These are phyloP conservation scores for Chromoteleia sp. DNA, from an alignment of 2,888 invertebrate genomes.

Conservation along the genomic window DNA sequence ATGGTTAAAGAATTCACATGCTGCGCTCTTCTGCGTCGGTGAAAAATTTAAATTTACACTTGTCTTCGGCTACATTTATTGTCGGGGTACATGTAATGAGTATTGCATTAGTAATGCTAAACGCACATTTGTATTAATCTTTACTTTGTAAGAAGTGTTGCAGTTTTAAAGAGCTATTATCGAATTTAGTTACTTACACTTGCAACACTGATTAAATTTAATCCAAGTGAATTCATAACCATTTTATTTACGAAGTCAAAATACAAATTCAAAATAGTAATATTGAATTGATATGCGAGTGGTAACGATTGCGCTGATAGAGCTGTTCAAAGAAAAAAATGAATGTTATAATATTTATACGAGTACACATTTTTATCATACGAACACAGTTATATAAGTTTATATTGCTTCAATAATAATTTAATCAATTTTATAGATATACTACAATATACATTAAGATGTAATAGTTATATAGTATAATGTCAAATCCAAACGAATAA, in stretches of 20 bases:
- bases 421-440: no score
- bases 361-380: neutral
- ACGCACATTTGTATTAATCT: slow-evolving; percentile 5
- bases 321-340: neutral
- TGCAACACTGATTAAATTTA: neutral
- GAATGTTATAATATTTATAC: neutral
- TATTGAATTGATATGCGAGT: slow-evolving; percentile 1
- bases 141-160: neutral
- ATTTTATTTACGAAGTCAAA: slow-evolving; percentile 1
- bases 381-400: neutral
- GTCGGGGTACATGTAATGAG: slow-evolving; percentile 16
- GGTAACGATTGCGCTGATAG: neutral
- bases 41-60: slow-evolving; percentile 18
- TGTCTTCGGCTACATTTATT: slow-evolving; percentile 6
- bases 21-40: neutral
- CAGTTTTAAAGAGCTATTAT: slow-evolving; percentile 2
- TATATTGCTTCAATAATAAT: no score
- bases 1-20: slow-evolving; percentile 18
- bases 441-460: no score
- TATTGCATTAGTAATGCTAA: neutral
- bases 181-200: neutral
- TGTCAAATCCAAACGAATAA: no score
- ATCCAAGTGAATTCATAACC: neutral
- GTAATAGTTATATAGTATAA: no score
- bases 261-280: no score